Evolutionary conservation across 1,140 invertebrate genomes (phyloP), one percentile per base, ranked within the genome.

Genomic region (Heliconius hewitsoni): DNA sequence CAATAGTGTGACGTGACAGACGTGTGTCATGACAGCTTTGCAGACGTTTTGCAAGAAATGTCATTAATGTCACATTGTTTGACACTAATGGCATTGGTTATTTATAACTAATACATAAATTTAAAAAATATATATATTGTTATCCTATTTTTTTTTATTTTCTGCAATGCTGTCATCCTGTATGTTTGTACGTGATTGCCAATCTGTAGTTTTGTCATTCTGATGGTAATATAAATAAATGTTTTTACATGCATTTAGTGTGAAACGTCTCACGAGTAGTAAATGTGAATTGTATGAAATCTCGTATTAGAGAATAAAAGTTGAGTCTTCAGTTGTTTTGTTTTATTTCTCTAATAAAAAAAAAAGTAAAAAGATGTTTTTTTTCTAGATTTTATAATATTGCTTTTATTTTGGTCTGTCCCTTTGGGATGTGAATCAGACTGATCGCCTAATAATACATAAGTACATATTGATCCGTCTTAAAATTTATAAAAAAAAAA

Each of bases 251-350:
- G 60, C 60, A 60, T 78, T 66, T 78, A 78, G 30, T 39, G 74
- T 76, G 60, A 74, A 37, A 71, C 50, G 60, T 77, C 71, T 70
- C 74, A 60, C 74, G 72, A 77, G 42, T 57, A 77, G 60, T 71
- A 77, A 72, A 81, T 70, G 71, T 74, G 60, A n/a, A 66, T 27
- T 66, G 60, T 66, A 66, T 71, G 70, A 76, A 77, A 77, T 81
- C 80, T 81, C 80, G 80, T 74, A 81, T 77, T 77, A 77, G 80
- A 81, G 80, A 77, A 72, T 73, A 77, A 66, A 74, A 74, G 72
- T 77, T 77, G 60, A 76, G 57, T 74, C 76, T 77, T 73, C 71
- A 70, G 19, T 37, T 76, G 23, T 70, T 52, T 77, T 57, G 80
- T 81, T 81, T 81, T 74, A 81, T 81, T 81, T 81, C 16, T n/a